Evolutionary conservation across 2,888 invertebrate genomes (phyloP), one percentile per base, ranked within the genome.

Genomic region (Limnephilus auricula): DNA sequence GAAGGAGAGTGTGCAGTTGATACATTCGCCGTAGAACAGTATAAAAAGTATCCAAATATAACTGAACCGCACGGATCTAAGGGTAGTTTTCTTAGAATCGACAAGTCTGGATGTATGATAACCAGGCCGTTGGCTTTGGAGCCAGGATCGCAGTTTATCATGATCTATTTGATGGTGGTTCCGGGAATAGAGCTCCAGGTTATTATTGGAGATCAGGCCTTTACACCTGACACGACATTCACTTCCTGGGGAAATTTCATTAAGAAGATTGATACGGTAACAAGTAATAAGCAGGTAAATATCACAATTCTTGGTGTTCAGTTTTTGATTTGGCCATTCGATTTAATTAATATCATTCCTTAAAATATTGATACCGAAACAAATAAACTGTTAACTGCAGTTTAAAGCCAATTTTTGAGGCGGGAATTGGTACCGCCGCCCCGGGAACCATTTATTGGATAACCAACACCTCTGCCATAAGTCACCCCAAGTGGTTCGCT

Each of bases 161-260:
- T 88, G 87, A 30, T 78, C 31, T 88, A 88, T n/a, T 34, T 31
- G 78, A 25, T 12, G 25, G 25, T 88, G 13, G 12, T n/a, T 32
- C 87, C 87, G 25, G 87, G 79, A 31, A 32, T 88, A 12, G 13
- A 32, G 32, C 32, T 88, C n/a, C 18, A 88, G n/a, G 79, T 88
- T 13, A 78, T 79, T 25, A 34, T 88, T 1, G 79, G 79, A 6
- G 34, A 79, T 34, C 25, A 31, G 4, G 12, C n/a, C 5, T 88
- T 40, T 13, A 30, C n/a, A 30, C 87, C 87, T 10, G 37, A 25
- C 25, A 12, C n/a, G 13, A 34, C 10, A 79, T 65, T 78, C 78
- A 78, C 87, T 25, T 34, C 87, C 25, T 88, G 87, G 87, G 78
- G 34, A 12, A 30, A 34, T n/a, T 88, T 88, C 30, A 88, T 78